Evolutionary conservation across 2,113 vertebrate genomes (phyloP).

Genomic region (Miniopterus natalensis): DNA sequence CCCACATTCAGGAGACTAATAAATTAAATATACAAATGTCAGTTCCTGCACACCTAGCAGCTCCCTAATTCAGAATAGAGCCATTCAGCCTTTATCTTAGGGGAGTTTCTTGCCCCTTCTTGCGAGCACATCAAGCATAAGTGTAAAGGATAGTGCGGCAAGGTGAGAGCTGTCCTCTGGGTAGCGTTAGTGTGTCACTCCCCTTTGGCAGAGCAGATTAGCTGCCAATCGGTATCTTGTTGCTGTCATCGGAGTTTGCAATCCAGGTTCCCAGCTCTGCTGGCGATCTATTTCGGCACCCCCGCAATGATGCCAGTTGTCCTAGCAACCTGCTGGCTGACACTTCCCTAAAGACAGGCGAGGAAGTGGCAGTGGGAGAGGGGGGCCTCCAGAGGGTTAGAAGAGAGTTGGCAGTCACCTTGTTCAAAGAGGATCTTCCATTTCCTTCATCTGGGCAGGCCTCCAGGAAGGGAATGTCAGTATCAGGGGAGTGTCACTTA

Average conservation of each 20-base stretch:
- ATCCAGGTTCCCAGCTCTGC: background rate
- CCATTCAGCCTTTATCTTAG: background rate
- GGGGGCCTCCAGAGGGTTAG: slow-evolving; percentile 35
- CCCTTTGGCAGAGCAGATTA: background rate
- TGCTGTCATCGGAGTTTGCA: slow-evolving; percentile 8
- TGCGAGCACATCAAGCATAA: background rate
- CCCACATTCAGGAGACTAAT: background rate
- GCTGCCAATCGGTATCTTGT: background rate
- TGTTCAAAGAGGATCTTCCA: slow-evolving; percentile 64
- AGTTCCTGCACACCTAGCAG: background rate
- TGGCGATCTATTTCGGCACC: slow-evolving; percentile 62
- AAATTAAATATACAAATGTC: background rate
- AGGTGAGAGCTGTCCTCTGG: background rate
- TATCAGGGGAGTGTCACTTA: slow-evolving; percentile 63
- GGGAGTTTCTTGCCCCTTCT: background rate
- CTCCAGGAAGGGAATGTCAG: slow-evolving; percentile 74
- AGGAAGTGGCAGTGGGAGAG: slow-evolving; percentile 33
- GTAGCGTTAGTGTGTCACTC: background rate
- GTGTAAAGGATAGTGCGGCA: background rate
- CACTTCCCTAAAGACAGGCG: slow-evolving; percentile 47
- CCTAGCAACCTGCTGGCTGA: slow-evolving; percentile 67
- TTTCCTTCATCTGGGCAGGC: slow-evolving; percentile 51
- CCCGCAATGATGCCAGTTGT: slow-evolving; percentile 44
- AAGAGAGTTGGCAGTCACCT: slow-evolving; percentile 73
- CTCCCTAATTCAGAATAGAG: background rate